Percentiles rank a stretch among this genome's conserved stretches.
These are phyloP conservation scores for Butorides virescens DNA, from an alignment of 2,113 vertebrate genomes.

Conservation along the genomic window DNA sequence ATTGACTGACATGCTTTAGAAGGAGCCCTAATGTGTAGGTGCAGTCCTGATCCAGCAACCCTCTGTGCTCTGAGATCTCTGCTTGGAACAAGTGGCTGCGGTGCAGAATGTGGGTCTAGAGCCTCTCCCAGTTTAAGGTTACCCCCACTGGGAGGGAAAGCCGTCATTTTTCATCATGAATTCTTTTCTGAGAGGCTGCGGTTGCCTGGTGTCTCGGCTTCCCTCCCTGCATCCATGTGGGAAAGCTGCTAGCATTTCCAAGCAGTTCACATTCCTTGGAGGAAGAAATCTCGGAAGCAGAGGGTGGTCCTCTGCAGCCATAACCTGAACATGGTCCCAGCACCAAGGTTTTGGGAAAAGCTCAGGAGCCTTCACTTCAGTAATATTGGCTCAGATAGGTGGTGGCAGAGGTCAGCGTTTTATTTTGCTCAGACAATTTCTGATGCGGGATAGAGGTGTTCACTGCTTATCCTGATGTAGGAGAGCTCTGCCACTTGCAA, in stretches of 20 bases:
- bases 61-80: not conserved
- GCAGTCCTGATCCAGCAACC: not conserved
- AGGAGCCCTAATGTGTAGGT: not conserved
- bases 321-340: not conserved
- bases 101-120: not conserved
- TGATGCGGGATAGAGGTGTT: not conserved
- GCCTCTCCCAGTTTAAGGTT: not conserved
- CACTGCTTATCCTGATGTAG: not conserved
- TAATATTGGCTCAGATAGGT: not conserved
- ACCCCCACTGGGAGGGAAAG: not conserved
- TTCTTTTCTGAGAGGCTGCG: constrained; percentile 22
- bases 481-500: not conserved
- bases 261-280: constrained; percentile 12
- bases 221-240: not conserved
- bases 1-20: constrained; percentile 7
- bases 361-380: not conserved
- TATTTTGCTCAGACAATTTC: not conserved
- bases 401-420: not conserved
- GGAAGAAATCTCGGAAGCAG: not conserved
- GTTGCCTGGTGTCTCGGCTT: constrained; percentile 43
- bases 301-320: not conserved
- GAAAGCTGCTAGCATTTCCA: not conserved
- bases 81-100: not conserved
- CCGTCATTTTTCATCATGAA: constrained; percentile 32
- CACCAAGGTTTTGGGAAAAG: not conserved